Percentiles rank a stretch among this genome's conserved stretches.
Evolutionary conservation across 2,888 invertebrate species (phyloP).

Genomic region (Cylindroiulus punctatus): DNA sequence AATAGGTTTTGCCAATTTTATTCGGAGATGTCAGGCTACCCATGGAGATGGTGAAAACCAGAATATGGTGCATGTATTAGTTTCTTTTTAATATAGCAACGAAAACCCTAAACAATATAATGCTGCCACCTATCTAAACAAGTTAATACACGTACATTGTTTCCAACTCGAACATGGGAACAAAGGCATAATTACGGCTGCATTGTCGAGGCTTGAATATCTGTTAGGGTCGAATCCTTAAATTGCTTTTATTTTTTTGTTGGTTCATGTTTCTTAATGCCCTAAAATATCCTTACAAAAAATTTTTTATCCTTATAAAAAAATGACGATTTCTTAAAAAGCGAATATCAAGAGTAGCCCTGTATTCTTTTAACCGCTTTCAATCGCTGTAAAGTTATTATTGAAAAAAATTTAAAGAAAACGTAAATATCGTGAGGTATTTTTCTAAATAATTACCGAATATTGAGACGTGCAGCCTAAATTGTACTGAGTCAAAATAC

Average conservation of each 20-base stretch:
- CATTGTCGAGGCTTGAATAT: background rate
- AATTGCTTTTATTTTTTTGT: background rate
- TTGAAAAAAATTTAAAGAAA: background rate
- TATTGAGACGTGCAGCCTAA: background rate
- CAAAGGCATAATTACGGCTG: background rate
- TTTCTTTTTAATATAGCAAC: background rate
- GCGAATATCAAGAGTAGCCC: too few species aligned
- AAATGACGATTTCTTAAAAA: background rate
- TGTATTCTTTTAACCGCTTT: too few species aligned
- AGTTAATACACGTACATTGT: background rate
- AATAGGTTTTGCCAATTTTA: background rate
- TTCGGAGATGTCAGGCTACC: background rate
- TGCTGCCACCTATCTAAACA: constrained; percentile 18
- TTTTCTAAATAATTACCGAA: too few species aligned
- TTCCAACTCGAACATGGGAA: background rate
- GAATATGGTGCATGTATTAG: background rate
- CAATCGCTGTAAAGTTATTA: background rate
- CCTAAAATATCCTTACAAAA: background rate
- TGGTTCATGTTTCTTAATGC: background rate
- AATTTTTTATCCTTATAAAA: background rate
- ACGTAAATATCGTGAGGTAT: background rate
- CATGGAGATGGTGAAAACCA: background rate
- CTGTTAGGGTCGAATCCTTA: background rate
- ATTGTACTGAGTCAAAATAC: background rate
- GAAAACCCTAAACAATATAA: background rate